These are phyloP conservation scores for Drosophila yakuba DNA, from an alignment of 1,140 invertebrate species.

Conservation along the genomic window DNA sequence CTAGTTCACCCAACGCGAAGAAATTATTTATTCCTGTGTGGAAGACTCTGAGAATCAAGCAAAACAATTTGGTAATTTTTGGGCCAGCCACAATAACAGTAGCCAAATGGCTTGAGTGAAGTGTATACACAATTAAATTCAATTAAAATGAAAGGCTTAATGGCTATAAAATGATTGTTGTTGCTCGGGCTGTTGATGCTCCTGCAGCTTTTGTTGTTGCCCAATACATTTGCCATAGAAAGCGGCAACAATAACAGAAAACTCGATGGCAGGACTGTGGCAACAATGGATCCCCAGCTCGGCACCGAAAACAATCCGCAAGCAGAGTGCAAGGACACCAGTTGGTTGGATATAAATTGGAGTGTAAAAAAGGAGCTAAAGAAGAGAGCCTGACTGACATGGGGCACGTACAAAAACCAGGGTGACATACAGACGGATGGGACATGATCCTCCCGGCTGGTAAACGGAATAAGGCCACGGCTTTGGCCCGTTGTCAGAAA, in stretches of 20 bases:
- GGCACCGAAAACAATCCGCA: constrained; percentile 42
- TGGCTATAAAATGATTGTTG: constrained; percentile 75
- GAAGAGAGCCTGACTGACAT: constrained; percentile 21
- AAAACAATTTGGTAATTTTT: constrained; percentile 54
- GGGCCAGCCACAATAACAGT: constrained; percentile 26
- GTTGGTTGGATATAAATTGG: background rate
- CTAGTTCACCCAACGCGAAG: too few relatives aligned
- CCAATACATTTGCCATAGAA: constrained; percentile 61
- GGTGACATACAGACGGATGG: constrained; percentile 15
- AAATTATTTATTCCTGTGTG: background rate
- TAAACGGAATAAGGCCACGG: constrained; percentile 32
- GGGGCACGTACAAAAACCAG: constrained; percentile 36
- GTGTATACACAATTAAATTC: constrained; percentile 78
- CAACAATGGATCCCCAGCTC: constrained; percentile 24
- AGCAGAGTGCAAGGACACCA: constrained; percentile 18
- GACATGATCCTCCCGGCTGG: constrained; percentile 12
- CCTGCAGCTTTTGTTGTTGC: constrained; percentile 17
- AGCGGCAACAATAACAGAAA: constrained; percentile 28
- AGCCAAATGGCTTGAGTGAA: constrained; percentile 41
- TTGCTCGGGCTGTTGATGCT: constrained; percentile 15
- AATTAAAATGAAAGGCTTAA: constrained; percentile 79
- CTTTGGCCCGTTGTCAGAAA: constrained; percentile 48
- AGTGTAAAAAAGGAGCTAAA: background rate
- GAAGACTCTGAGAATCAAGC: constrained; percentile 22
- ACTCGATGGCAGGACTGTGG: constrained; percentile 34